Evolutionary conservation across 37 sponge, comb jelly and placozoan species (phyloP), one percentile per base, ranked within the genome.

Genomic region (Diacarnus erythraeanus): DNA sequence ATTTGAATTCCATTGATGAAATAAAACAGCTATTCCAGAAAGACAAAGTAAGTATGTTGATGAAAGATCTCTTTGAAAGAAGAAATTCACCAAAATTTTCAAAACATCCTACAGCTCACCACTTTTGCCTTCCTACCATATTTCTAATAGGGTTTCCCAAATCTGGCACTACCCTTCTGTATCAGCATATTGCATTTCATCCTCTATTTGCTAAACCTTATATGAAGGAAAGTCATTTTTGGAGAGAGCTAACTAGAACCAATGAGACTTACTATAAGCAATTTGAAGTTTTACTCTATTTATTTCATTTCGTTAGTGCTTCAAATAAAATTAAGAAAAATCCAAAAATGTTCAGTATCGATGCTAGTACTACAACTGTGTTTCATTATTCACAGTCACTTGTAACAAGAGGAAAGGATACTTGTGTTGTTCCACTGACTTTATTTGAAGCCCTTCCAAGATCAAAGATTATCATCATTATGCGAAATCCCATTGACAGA

Each of bases 401-500:
- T 2, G 20, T 39, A 18, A 41, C 8, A 26, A n/a, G 26, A 22
- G 65, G 63, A 22, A 74, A 42, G 23, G 82, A 81, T 42, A 29
- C 41, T 31, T 81, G 74, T 29, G 10, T 81, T 25, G 44, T 73
- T 34, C 82, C 82, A 5, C 27, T 25, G 22, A 9, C 63, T 17
- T n/a, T 88, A 30, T 68, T 31, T 72, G 29, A 82, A 29, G 69
- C 76, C 0, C 15, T 70, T n/a, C 88, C 88, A 30, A 47, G n/a
- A 15, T 72, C 88, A 27, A 88, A 88, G 51, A 38, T 82, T 34
- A 60, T 88, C 10, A 43, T 81, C 8, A 88, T 81, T 12, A 42
- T 88, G 64, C 69, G 88, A 31, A 60, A 88, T 69, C 88, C 88
- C 9, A 63, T 77, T 5, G 71, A 82, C 0, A 58, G 88, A 72